Evolutionary conservation across 2,113 vertebrate species (phyloP), one percentile per base, ranked within the genome.

Genomic region (Mirza zaza): DNA sequence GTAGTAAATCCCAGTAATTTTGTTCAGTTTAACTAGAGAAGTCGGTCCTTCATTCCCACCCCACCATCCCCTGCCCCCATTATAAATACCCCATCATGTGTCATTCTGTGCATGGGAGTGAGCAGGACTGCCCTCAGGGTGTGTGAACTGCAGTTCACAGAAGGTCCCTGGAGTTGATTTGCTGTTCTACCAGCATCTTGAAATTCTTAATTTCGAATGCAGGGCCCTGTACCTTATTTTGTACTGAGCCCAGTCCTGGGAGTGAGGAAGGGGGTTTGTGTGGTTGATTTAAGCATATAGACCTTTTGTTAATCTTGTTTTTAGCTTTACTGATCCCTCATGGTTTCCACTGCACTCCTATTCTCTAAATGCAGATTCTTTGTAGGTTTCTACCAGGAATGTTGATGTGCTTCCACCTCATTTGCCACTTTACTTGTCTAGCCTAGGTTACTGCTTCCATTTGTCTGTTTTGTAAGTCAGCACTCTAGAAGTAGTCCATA

Each of bases 41-140:
- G 76, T n/a, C n/a, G 36, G 18, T 7, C 7, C 6, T 36, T 21
- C 52, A 23, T 20, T 55, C 20, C 36, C 27, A 17, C 23, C 5
- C 18, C 6, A 4, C 2, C 14, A 11, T 39, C 5, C 32, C 36
- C 15, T 6, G 29, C 83, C 14, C 48, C 15, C 67, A 8, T 84
- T 45, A 6, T 2, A 15, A 42, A 42, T 36, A 20, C 23, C 2
- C 27, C 0, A 8, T 52, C 23, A 0, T 8, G 8, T 70, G 65
- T 17, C 59, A 4, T 29, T 20, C 34, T 6, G 23, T 45, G 55
- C 6, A 15, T 4, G 39, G 25, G 25, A 9, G 25, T 39, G 83
- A 75, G 36, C n/a, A 5, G 90, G 68, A 11, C 29, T 34, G 4
- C 21, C 82, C 32, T 42, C 2, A 0, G 27, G 48, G 67, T 32